A percentile compares a stretch with the other conserved stretches of the same genome.
These are phyloP conservation scores for Mus spretus DNA, from an alignment of 2,797 vertebrate genomes.

Conservation along the genomic window DNA sequence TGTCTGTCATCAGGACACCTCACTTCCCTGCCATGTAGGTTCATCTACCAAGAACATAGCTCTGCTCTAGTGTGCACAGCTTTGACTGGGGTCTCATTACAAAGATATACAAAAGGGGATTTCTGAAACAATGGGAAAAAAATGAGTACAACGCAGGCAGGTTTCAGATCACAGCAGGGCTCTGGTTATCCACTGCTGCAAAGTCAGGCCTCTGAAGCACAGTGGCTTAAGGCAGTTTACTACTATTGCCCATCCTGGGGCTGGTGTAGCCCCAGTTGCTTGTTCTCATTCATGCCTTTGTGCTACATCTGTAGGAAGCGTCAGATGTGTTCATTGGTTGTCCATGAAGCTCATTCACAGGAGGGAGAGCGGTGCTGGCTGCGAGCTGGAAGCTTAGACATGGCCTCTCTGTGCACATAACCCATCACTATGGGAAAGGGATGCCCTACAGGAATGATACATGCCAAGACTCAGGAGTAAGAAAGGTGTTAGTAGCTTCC, in stretches of 20 bases:
- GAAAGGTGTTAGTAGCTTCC: not conserved
- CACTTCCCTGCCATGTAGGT: not conserved
- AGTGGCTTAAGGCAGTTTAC: not conserved
- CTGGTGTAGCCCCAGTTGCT: not conserved
- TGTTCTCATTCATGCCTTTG: not conserved
- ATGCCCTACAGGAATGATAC: not conserved
- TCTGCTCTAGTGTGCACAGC: not conserved
- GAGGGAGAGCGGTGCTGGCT: not conserved
- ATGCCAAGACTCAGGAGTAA: not conserved
- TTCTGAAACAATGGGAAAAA: slow-evolving; percentile 43
- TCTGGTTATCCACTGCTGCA: not conserved
- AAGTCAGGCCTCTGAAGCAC: slow-evolving; percentile 19
- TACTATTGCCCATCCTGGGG: not conserved
- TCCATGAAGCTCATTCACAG: not conserved
- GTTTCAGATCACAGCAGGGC: not conserved
- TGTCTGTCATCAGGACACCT: not conserved
- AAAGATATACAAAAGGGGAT: not conserved
- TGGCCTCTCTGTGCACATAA: not conserved
- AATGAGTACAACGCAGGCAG: not conserved
- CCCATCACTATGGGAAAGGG: not conserved
- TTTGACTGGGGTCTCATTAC: not conserved
- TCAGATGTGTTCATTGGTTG: not conserved
- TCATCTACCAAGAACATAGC: not conserved
- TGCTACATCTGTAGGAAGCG: not conserved
- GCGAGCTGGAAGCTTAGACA: not conserved